Conservation (phyloP, 2,888 invertebrate species). For the Drosophila paramelanica region DNA sequence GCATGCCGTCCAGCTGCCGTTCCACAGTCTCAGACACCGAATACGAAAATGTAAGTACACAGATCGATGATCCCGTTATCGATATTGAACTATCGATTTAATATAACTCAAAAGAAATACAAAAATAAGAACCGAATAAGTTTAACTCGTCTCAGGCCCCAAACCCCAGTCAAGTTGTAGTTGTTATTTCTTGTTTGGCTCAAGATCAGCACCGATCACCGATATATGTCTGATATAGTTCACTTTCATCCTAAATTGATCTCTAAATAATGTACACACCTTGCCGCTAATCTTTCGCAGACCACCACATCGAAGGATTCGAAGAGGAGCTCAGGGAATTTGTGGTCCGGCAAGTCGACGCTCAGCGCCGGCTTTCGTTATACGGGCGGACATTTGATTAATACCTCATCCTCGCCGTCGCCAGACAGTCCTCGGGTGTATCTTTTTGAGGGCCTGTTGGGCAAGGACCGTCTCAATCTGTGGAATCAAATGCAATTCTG, state of each 20-base stretch:
- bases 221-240: neutral
- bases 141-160: slow-evolving; percentile 4
- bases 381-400: slow-evolving; percentile 93
- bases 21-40: slow-evolving; percentile 98
- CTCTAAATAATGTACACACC: slow-evolving; percentile 60
- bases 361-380: slow-evolving; percentile 94
- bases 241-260: neutral
- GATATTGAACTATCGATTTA: slow-evolving; percentile 8
- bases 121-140: slow-evolving; percentile 1
- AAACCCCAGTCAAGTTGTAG: slow-evolving; percentile 15
- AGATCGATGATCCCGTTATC: slow-evolving; percentile 3
- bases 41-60: slow-evolving; percentile 92
- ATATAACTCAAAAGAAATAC: slow-evolving; percentile 2
- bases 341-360: slow-evolving; percentile 97
- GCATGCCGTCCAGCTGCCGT: slow-evolving; percentile 90
- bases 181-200: slow-evolving; percentile 8
- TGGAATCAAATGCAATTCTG: slow-evolving; percentile 99
- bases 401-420: slow-evolving; percentile 92
- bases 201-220: slow-evolving; percentile 22
- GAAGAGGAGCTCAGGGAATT: slow-evolving; percentile 93
- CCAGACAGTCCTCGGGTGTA: slow-evolving; percentile 96
- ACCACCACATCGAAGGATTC: slow-evolving; percentile 86
- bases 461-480: slow-evolving; percentile 89
- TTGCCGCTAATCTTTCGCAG: slow-evolving; percentile 65
- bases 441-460: slow-evolving; percentile 93